Base-by-base conservation (phyloP, 2,113 vertebrate genomes). In the Corythornis cristatus region DNA sequence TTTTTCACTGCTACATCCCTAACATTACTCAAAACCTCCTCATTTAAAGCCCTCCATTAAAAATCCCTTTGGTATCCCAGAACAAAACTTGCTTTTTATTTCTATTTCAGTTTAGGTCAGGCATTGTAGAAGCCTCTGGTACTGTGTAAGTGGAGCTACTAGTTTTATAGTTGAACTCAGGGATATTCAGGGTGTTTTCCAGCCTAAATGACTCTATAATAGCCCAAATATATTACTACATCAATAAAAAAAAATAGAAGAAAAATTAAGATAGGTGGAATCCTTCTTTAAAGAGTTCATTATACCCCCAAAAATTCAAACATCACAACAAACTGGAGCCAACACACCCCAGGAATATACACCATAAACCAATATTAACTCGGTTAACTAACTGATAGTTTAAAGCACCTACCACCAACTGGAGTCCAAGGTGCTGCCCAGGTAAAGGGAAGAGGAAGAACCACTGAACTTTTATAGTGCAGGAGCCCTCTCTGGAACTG, bases 391-490 rank as follows among this genome's bases (percentile, higher is more conserved):
- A 1, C 2, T 17, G 15, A 43, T 0, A 37, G 15, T 5, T 6
- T 1, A 35, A n/a, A 66, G 5, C 11, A 14, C 3, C 1, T 4
- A 5, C 7, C 7, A 8, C 15, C 17, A 15, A 2, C 5, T 26
- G 2, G 1, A 31, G 8, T 5, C 2, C 7, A 33, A n/a, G 28
- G 15, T 7, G 14, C 22, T 62, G 8, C 37, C 22, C 2, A 22
- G 20, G 15, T 0, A 1, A 0, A 0, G 6, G 12, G 2, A 22
- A 5, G 2, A 8, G 8, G 1, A 11, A 29, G 22, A 48, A 13
- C 25, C 8, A 1, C 1, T 15, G 61, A 50, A 8, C 4, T 65
- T 61, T n/a, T 9, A 2, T 15, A 62, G 28, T 0, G 1, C 53
- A 11, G 42, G 65, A 81, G 35, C 12, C 14, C 25, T 9, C 42